phyloP scores from a whole-genome alignment of 2,797 vertebrate genomes.

The Enteromius treurensis region DNA sequence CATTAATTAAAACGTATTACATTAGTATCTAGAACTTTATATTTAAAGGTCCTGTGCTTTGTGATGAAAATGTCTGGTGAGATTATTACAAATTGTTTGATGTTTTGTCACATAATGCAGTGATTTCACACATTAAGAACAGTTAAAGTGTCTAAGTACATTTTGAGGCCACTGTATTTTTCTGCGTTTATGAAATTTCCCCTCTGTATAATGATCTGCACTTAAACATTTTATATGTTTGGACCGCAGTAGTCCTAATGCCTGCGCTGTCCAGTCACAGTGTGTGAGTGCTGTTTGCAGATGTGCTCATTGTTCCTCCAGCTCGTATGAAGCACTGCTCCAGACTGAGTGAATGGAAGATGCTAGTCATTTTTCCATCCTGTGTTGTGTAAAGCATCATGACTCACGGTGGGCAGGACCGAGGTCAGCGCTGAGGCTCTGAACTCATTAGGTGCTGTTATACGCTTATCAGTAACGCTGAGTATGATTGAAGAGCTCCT shows the following conservation, averaged over 20 bases:
- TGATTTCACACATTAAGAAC: background rate
- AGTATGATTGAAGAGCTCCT: background rate
- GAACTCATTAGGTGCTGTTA: constrained; percentile 25
- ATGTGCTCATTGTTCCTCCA: constrained; percentile 54
- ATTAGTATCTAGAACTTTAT: background rate
- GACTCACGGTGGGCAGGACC: constrained; percentile 60
- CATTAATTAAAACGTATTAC: too few relatives aligned
- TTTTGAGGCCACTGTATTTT: background rate
- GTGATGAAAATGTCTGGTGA: background rate
- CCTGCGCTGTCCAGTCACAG: background rate
- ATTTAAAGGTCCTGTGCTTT: background rate
- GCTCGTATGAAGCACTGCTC: constrained; percentile 61
- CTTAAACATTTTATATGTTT: background rate
- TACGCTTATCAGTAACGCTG: background rate
- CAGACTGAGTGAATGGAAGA: constrained; percentile 71
- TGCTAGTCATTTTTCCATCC: constrained; percentile 65
- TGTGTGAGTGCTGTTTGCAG: background rate
- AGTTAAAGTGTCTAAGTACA: background rate
- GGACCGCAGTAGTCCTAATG: background rate
- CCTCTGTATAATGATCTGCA: background rate
- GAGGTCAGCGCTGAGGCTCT: constrained; percentile 57
- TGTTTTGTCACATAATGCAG: background rate
- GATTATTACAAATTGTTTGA: constrained; percentile 1
- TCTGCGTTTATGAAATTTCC: background rate
- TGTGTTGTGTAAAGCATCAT: constrained; percentile 59